Conservation (phyloP, 2,888 invertebrate genomes). For the Dendrolimus houi region DNA sequence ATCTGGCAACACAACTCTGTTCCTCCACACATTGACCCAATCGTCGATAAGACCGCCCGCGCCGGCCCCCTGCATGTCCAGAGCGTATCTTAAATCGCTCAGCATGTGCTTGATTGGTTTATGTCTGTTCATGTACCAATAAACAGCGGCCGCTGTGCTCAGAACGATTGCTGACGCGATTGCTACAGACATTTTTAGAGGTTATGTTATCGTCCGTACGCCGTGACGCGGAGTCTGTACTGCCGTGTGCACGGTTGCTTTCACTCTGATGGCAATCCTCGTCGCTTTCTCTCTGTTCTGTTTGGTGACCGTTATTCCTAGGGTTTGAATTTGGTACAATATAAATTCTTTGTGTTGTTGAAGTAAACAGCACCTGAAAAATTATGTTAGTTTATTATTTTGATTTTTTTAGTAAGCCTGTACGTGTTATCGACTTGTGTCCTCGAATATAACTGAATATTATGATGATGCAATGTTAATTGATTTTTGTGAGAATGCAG, state of each 20-base stretch:
- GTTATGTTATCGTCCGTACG: slow-evolving; percentile 51
- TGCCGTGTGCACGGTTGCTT: slow-evolving; percentile 42
- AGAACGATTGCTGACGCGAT: slow-evolving; percentile 40
- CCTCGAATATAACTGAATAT: slow-evolving; percentile 28
- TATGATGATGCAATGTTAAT: slow-evolving; percentile 22
- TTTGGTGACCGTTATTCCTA: slow-evolving; percentile 59
- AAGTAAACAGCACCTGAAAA: not conserved
- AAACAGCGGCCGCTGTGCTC: slow-evolving; percentile 41
- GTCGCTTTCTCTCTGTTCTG: slow-evolving; percentile 61
- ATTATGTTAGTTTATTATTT: not conserved
- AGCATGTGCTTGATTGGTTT: slow-evolving; percentile 70
- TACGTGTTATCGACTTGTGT: slow-evolving; percentile 34
- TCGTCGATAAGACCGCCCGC: slow-evolving; percentile 77
- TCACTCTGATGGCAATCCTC: slow-evolving; percentile 60
- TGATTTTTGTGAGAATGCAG: slow-evolving; percentile 7
- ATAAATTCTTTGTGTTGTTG: slow-evolving; percentile 14
- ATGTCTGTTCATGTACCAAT: slow-evolving; percentile 70
- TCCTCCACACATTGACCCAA: slow-evolving; percentile 68
- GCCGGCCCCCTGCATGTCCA: slow-evolving; percentile 78
- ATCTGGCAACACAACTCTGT: slow-evolving; percentile 78
- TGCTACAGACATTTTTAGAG: slow-evolving; percentile 49
- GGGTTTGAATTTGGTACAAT: slow-evolving; percentile 19
- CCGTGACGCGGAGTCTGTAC: slow-evolving; percentile 45
- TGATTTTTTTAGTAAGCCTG: slow-evolving; percentile 4
- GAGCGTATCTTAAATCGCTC: slow-evolving; percentile 67